Percentiles rank a stretch among this genome's conserved stretches.
Evolutionary conservation across 2,888 invertebrate genomes (phyloP).

Genomic region (Lasioglossum villosulum): DNA sequence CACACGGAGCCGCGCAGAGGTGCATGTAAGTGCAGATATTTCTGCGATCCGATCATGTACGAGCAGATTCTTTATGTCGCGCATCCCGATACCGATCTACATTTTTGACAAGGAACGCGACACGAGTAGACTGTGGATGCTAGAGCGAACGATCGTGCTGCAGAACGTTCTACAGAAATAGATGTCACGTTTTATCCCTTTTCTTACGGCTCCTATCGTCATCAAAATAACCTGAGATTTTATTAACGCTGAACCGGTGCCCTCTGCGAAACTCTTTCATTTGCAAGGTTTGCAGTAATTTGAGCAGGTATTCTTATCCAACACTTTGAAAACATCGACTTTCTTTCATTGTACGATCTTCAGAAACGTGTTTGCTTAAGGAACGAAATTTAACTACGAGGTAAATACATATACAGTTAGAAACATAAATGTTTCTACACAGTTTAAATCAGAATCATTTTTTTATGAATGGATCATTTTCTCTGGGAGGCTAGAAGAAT

Average conservation of each 20-base stretch:
- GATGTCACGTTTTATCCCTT: neutral
- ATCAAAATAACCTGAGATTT: neutral
- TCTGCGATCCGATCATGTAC: neutral
- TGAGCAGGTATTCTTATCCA: neutral
- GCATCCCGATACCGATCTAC: neutral
- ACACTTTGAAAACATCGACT: neutral
- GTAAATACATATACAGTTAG: too few species aligned
- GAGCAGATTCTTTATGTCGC: neutral
- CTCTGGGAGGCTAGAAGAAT: too few species aligned
- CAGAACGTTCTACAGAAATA: neutral
- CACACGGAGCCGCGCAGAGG: neutral
- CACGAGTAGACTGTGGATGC: neutral
- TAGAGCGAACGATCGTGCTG: neutral
- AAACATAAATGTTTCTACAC: too few species aligned
- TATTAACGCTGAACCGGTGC: neutral
- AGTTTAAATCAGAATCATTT: too few species aligned
- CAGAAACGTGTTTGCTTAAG: too few species aligned
- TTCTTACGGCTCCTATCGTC: neutral
- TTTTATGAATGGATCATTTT: too few species aligned
- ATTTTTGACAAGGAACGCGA: constrained; percentile 5
- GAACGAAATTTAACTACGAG: too few species aligned
- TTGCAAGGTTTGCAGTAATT: too few species aligned
- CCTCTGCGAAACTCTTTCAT: neutral
- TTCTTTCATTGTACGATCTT: neutral
- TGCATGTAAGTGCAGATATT: neutral